phyloP scores from a whole-genome alignment of 2,797 vertebrate genomes.

The Rhinichthys osculus region DNA sequence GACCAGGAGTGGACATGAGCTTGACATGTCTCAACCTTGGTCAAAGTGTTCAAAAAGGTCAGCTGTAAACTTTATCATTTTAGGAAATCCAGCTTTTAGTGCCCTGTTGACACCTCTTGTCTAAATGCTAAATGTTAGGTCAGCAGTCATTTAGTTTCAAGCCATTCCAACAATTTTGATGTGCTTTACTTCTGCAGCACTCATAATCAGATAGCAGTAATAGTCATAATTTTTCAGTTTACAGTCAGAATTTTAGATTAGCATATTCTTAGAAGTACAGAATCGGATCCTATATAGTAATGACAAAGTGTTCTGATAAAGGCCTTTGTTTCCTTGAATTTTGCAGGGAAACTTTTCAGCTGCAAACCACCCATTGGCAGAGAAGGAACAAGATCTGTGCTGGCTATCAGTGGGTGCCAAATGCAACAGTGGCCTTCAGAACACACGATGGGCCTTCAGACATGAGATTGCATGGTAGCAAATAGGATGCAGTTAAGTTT shows the following conservation, averaged over 20 bases:
- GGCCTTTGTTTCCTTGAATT: neutral
- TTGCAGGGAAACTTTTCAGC: neutral
- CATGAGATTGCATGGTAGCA: neutral
- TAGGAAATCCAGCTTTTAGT: neutral
- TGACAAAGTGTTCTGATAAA: neutral
- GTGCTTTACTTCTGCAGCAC: neutral
- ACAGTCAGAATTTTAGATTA: conserved; percentile 1
- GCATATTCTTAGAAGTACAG: conserved; percentile 22
- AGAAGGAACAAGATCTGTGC: neutral
- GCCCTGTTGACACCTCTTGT: conserved; percentile 11
- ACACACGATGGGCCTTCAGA: neutral
- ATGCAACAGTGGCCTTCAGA: neutral
- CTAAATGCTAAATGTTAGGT: conserved; percentile 18
- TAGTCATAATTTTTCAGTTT: neutral
- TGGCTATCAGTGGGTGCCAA: neutral
- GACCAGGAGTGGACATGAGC: neutral
- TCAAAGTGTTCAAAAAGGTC: neutral
- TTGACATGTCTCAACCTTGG: neutral
- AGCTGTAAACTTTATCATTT: neutral
- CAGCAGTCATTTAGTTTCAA: conserved; percentile 3
- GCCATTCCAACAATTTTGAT: neutral
- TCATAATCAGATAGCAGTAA: conserved; percentile 12
- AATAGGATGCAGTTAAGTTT: neutral
- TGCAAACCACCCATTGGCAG: neutral
- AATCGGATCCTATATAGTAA: neutral